phyloP scores from a whole-genome alignment of 2,113 vertebrate species.

The Hemibagrus wyckioides region DNA sequence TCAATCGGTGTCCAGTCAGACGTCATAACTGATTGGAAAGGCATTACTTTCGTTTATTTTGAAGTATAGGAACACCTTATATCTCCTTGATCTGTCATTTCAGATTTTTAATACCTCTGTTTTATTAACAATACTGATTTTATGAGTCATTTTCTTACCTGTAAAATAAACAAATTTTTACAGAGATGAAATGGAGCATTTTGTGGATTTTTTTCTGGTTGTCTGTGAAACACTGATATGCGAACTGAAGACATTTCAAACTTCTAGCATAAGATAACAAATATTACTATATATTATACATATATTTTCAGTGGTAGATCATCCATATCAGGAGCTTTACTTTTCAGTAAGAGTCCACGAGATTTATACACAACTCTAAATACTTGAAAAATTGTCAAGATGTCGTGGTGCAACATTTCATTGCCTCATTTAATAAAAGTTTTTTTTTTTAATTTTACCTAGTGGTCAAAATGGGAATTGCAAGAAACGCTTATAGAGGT shows the following conservation, averaged over 20 bases:
- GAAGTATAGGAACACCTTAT: neutral
- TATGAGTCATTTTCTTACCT: slow-evolving; percentile 8
- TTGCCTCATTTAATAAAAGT: neutral
- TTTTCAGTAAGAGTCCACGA: neutral
- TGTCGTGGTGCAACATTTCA: no score
- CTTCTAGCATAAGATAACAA: neutral
- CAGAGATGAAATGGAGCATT: neutral
- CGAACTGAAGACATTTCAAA: neutral
- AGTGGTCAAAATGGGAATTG: neutral
- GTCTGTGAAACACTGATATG: neutral
- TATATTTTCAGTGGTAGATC: neutral
- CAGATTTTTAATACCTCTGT: neutral
- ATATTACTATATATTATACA: neutral
- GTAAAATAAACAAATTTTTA: slow-evolving; percentile 46
- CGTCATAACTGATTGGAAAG: neutral
- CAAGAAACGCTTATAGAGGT: neutral
- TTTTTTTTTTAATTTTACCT: neutral
- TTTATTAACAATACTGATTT: no score
- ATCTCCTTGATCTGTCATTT: neutral
- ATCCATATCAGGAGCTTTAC: neutral
- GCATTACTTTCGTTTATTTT: neutral
- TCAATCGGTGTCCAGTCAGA: neutral
- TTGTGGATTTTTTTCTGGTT: neutral
- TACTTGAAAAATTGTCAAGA: neutral
- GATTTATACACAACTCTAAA: neutral